Evolutionary conservation across 2,113 vertebrate species (phyloP).

Genomic region (Lepidothrix coronata): DNA sequence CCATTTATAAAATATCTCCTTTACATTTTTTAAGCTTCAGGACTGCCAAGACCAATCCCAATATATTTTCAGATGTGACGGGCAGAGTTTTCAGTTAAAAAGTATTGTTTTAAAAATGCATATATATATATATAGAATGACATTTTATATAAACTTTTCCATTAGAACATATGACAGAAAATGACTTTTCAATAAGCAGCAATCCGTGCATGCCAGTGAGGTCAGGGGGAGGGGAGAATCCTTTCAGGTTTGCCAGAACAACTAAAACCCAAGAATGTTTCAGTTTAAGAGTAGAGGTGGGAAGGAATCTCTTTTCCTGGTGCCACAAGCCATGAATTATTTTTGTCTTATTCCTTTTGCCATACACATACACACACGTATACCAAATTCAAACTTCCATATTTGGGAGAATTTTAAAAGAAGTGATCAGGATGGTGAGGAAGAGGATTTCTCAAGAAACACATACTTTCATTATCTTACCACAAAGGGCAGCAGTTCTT

Average conservation of each 20-base stretch:
- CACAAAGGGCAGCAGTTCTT: neutral
- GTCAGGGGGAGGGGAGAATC: slow-evolving; percentile 44
- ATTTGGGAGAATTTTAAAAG: neutral
- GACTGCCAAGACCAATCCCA: neutral
- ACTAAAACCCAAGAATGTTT: slow-evolving; percentile 47
- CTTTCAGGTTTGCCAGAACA: slow-evolving; percentile 46
- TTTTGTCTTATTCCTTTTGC: neutral
- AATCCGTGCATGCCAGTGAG: neutral
- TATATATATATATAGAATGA: neutral
- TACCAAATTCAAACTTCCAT: neutral
- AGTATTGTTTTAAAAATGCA: neutral
- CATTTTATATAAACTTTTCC: slow-evolving; percentile 50
- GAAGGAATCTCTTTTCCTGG: slow-evolving; percentile 12
- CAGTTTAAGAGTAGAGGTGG: slow-evolving; percentile 5
- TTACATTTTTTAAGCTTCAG: neutral
- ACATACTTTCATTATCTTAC: neutral
- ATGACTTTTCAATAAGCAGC: slow-evolving; percentile 62
- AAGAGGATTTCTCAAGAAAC: neutral
- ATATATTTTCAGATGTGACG: slow-evolving; percentile 21
- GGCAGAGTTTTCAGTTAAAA: slow-evolving; percentile 16
- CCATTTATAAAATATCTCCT: neutral
- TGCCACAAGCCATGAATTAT: neutral
- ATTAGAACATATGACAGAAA: slow-evolving; percentile 48
- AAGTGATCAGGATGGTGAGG: neutral
- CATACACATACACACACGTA: neutral